These are phyloP conservation scores for Rhagoletis zephyria DNA, from an alignment of 1,140 invertebrate species.

Conservation along the genomic window DNA sequence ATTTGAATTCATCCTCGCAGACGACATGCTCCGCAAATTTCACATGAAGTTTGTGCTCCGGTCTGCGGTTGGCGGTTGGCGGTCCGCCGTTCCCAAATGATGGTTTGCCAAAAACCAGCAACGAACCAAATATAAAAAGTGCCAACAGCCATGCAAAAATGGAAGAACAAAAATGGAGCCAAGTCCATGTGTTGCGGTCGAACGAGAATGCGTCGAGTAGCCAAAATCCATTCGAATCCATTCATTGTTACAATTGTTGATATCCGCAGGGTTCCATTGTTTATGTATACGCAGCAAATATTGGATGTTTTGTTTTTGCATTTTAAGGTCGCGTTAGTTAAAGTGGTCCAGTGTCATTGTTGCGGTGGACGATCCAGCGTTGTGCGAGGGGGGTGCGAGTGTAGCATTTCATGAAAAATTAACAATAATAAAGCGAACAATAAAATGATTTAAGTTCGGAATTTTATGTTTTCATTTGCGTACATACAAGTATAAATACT, in stretches of 20 bases:
- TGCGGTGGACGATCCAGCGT: background rate
- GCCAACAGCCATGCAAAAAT: background rate
- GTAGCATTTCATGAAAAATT: background rate
- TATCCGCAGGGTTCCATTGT: background rate
- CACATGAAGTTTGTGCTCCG: slow-evolving; percentile 98
- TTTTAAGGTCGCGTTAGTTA: slow-evolving; percentile 18
- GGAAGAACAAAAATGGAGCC: no score
- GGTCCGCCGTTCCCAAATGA: background rate
- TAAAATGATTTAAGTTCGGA: background rate
- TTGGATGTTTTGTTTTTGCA: background rate
- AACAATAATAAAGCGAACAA: slow-evolving; percentile 8
- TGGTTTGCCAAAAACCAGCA: background rate
- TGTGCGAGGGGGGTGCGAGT: background rate
- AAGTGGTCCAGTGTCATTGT: background rate
- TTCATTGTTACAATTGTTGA: slow-evolving; percentile 22
- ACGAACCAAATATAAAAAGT: background rate
- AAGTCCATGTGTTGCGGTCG: background rate
- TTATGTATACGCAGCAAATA: background rate
- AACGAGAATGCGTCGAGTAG: background rate
- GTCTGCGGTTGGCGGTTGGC: slow-evolving; percentile 74
- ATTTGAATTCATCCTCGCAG: slow-evolving; percentile 98
- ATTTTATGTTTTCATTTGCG: background rate
- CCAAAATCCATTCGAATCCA: slow-evolving; percentile 32
- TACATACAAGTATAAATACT: background rate
- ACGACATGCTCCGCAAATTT: slow-evolving; percentile 98